These are phyloP conservation scores for Melitaea athalia DNA, from an alignment of 2,888 invertebrate species.

Conservation along the genomic window DNA sequence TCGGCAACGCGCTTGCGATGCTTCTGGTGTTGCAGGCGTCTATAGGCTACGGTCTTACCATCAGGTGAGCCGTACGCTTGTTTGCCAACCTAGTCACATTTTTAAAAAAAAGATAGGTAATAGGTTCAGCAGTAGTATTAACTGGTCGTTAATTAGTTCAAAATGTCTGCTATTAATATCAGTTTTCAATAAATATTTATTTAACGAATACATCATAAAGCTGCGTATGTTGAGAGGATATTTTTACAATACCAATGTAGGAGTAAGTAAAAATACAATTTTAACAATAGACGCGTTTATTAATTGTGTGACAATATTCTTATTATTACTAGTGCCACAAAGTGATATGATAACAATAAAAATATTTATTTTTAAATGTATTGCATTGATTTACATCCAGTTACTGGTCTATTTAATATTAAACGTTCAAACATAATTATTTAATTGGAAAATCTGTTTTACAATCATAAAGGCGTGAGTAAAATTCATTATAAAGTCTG, in stretches of 20 bases:
- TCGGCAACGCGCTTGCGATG: too few relatives aligned
- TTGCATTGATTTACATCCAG: constrained; percentile 46
- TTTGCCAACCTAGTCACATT: too few relatives aligned
- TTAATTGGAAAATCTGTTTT: constrained; percentile 15
- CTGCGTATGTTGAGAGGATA: too few relatives aligned
- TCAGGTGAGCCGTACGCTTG: too few relatives aligned
- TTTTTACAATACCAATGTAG: not conserved
- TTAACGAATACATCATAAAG: too few relatives aligned
- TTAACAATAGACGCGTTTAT: constrained; percentile 58
- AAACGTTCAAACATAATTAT: constrained; percentile 5
- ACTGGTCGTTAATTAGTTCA: too few relatives aligned
- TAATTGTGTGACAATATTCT: constrained; percentile 59
- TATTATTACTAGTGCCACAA: constrained; percentile 62
- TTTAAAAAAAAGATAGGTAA: too few relatives aligned
- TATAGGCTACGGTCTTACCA: too few relatives aligned
- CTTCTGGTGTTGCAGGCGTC: too few relatives aligned
- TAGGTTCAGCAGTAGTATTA: too few relatives aligned
- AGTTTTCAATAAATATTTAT: too few relatives aligned
- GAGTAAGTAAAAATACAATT: constrained; percentile 44
- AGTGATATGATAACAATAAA: constrained; percentile 61
- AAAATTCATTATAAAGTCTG: constrained; percentile 8
- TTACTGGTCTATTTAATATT: constrained; percentile 29
- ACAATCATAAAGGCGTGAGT: not conserved
- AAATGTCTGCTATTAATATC: too few relatives aligned
- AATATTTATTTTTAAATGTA: constrained; percentile 43